Base-by-base conservation (phyloP, 2,888 invertebrate species). In the Thelaira solivaga region DNA sequence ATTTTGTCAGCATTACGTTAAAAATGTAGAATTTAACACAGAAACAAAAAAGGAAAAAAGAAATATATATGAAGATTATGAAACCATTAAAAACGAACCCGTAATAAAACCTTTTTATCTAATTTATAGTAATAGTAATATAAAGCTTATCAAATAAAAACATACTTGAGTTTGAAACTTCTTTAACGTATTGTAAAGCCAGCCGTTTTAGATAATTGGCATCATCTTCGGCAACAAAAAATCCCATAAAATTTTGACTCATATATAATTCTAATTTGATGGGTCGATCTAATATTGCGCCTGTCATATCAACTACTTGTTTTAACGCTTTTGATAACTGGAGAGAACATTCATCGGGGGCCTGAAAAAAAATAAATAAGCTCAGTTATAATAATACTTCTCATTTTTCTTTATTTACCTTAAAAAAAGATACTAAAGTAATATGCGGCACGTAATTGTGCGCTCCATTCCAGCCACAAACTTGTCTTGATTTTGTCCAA, bases 391-490 rank as follows among this genome's bases (percentile, higher is more conserved):
- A 13, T 39, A 36, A 1, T 13, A 6, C 13, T 13, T 31, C 3
- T n/a, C 13, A 20, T 69, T 34, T 20, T 53, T n/a, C 20, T 29
- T 57, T n/a, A 36, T 47, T 45, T 90, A 95, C 95, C 91, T 95
- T 94, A 84, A 97, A 97, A 89, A 96, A 96, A 11, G 96, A 94
- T 67, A 96, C 95, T 65, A 97, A 90, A 6, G 97, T 97, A 81
- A 97, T 94, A 85, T 97, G 97, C 1, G 97, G 97, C 74, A 95
- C 93, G 88, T 94, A 96, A 87, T 96, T 95, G 84, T 96, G 97
- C 1, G 96, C 96, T 20, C 96, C 95, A 89, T 97, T 97, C 95
- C 96, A 96, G 5, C 95, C 95, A 84, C 93, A 93, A 10, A 92
- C 88, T 31, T 91, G 90, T 82, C 93, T 92, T 0, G 95, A 95